These are phyloP conservation scores for Drosophila prolongata DNA, from an alignment of 2,888 invertebrate genomes.

Conservation along the genomic window DNA sequence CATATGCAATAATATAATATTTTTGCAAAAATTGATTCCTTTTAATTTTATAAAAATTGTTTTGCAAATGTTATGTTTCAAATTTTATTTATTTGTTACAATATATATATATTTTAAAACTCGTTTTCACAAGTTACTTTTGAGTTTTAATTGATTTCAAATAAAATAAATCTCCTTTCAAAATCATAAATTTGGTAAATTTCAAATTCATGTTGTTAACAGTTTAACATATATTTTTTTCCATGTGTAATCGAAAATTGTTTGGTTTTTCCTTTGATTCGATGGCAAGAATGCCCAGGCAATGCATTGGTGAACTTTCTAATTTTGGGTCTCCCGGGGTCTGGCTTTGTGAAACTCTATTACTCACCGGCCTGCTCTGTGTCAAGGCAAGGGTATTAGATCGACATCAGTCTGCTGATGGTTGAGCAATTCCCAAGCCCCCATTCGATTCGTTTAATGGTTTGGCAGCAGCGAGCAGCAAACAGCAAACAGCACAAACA, in stretches of 20 bases:
- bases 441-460: constrained; percentile 55
- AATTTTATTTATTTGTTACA: too few relatives aligned
- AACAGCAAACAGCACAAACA: constrained; percentile 5
- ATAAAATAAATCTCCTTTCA: too few relatives aligned
- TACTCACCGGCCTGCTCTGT: constrained; percentile 57
- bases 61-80: too few relatives aligned
- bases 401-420: constrained; percentile 51
- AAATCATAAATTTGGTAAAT: too few relatives aligned
- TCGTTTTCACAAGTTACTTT: too few relatives aligned
- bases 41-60: too few relatives aligned
- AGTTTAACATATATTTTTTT: too few relatives aligned
- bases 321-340: constrained; percentile 47
- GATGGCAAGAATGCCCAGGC: constrained; percentile 13
- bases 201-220: too few relatives aligned
- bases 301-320: constrained; percentile 33
- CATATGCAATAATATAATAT: too few relatives aligned
- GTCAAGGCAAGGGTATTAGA: constrained; percentile 62
- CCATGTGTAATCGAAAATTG: not conserved
- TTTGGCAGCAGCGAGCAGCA: constrained; percentile 14
- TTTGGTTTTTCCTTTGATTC: not conserved
- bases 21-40: too few relatives aligned
- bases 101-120: too few relatives aligned
- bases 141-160: too few relatives aligned
- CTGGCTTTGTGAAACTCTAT: constrained; percentile 48
- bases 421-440: constrained; percentile 49